phyloP scores from a whole-genome alignment of 1,140 invertebrate genomes.

The Zeugodacus cucurbitae region DNA sequence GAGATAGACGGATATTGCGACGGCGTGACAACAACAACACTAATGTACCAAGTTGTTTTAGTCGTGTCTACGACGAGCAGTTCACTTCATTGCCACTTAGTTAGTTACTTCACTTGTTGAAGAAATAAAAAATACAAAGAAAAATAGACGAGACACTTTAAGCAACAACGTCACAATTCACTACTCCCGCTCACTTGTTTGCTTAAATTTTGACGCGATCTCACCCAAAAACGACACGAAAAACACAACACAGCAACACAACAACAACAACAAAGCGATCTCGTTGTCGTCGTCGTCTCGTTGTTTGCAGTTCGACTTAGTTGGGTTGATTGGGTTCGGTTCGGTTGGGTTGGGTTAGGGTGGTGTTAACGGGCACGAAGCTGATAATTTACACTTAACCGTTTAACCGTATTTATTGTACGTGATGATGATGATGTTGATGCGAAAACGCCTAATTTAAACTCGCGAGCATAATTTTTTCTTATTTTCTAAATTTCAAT shows the following conservation, averaged over 20 bases:
- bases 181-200: background rate
- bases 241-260: background rate
- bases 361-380: background rate
- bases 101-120: background rate
- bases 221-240: background rate
- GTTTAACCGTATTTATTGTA: background rate
- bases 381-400: background rate
- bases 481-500: background rate
- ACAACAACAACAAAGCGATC: background rate
- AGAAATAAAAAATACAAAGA: background rate
- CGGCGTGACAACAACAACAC: background rate
- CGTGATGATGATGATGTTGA: too few species aligned
- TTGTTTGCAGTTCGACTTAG: background rate
- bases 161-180: background rate
- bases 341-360: background rate
- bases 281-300: background rate
- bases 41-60: background rate
- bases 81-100: slow-evolving; percentile 17
- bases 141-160: background rate
- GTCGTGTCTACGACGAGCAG: background rate
- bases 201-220: slow-evolving; percentile 28
- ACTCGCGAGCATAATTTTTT: background rate
- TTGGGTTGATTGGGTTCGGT: background rate
- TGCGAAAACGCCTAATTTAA: background rate
- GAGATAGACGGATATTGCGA: background rate